Base-by-base conservation (phyloP, 2,888 invertebrate genomes). In the Chorisops tibialis region DNA sequence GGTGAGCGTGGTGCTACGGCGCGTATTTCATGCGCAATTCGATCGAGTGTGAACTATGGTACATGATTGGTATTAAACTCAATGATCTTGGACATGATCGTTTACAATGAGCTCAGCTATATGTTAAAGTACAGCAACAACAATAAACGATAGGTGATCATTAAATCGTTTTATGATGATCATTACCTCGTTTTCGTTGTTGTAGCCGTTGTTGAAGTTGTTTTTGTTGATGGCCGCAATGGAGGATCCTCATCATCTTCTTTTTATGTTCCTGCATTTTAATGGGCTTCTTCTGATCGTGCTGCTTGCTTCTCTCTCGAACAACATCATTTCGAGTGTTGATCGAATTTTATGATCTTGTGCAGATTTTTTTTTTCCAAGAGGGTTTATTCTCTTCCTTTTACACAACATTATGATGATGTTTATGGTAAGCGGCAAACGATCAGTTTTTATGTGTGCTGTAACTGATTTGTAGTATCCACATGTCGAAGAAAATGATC, bases 111-210 rank as follows among this genome's bases (percentile, higher is more conserved):
- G n/a, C 39, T 21, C 9, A 41, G 22, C 39, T 41, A 14, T 7
- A 11, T 38, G 37, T 39, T 11, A 5, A 18, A 22, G 54, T 6
- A 39, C 9, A 54, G 38, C 54, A 56, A 22, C 35, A 38, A 41
- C 41, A 54, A 54, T 54, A 54, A 54, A 56, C 45, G 56, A 56
- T 56, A 56, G 56, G 56, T 45, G 56, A 56, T 56, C 56, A 56
- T 56, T 56, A 56, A 56, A 56, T 56, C 56, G 56, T 43, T 56
- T 56, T 56, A 56, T 56, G 56, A 56, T 56, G 43, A 56, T 56
- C 56, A 56, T 56, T 56, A 56, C 56, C 22, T 30, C 43, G 16
- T 12, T 30, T 56, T 30, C 43, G 45, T 45, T 56, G 56, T 56
- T 56, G 56, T 43, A 41, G 54, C 41, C 54, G 54, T n/a, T n/a